A percentile compares a stretch with the other conserved stretches of the same genome.
These are phyloP conservation scores for Nebria brevicollis DNA, from an alignment of 2,888 invertebrate genomes.

Conservation along the genomic window DNA sequence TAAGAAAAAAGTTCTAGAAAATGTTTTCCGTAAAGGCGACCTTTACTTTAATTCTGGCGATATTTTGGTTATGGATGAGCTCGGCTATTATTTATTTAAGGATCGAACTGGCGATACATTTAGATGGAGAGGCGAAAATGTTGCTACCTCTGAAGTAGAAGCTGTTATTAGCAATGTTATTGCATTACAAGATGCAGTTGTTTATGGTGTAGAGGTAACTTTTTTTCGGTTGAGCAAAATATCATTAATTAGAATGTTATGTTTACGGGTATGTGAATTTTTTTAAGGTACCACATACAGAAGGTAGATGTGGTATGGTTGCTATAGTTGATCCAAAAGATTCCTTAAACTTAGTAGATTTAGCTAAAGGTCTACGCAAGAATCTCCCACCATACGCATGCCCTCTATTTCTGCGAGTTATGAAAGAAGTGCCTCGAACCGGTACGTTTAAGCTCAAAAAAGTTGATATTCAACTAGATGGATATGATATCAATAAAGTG, in stretches of 20 bases:
- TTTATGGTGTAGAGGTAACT: constrained; percentile 90
- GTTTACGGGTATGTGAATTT: not conserved
- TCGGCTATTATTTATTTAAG: constrained; percentile 93
- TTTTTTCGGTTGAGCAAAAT: not conserved
- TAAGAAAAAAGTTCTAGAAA: constrained; percentile 74
- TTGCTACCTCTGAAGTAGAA: constrained; percentile 95
- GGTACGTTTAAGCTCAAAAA: constrained; percentile 96
- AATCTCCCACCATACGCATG: constrained; percentile 86
- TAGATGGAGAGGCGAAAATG: constrained; percentile 95
- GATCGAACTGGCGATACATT: constrained; percentile 90
- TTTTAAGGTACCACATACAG: constrained; percentile 76
- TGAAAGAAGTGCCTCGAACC: constrained; percentile 81
- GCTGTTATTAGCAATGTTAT: constrained; percentile 83
- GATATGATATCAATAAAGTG: constrained; percentile 75
- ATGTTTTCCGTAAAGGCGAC: constrained; percentile 86
- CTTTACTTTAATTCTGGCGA: constrained; percentile 92
- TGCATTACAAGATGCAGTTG: constrained; percentile 77
- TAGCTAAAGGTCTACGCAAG: constrained; percentile 74
- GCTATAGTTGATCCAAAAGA: constrained; percentile 80
- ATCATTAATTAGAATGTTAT: not conserved
- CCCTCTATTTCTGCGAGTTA: constrained; percentile 86
- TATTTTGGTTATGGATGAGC: constrained; percentile 87
- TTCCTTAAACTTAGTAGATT: constrained; percentile 67
- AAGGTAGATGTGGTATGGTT: constrained; percentile 94
- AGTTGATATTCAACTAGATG: constrained; percentile 84